Percentiles rank a stretch among this genome's conserved stretches.
phyloP scores from a whole-genome alignment of 2,888 invertebrate genomes.

The Platypus cylindrus region DNA sequence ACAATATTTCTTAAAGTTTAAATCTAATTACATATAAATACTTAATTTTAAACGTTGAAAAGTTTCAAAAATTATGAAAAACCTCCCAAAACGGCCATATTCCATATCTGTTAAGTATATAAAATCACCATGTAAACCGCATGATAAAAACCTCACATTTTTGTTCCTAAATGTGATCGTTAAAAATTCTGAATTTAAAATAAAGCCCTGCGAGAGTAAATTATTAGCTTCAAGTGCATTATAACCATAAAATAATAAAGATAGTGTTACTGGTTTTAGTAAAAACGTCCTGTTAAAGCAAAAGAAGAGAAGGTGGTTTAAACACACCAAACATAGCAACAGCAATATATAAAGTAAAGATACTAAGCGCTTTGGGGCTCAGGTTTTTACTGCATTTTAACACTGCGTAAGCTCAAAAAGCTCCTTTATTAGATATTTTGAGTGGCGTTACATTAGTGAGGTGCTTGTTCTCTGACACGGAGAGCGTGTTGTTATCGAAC shows the following conservation, averaged over 20 bases:
- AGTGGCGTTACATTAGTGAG: slow-evolving; percentile 27
- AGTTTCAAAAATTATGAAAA: too few relatives aligned
- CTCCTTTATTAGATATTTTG: slow-evolving; percentile 33
- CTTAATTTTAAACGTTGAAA: too few relatives aligned
- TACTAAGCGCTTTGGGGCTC: slow-evolving; percentile 27
- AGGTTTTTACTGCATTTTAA: slow-evolving; percentile 35
- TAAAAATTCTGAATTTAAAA: slow-evolving; percentile 17
- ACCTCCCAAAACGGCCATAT: too few relatives aligned
- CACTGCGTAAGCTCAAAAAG: slow-evolving; percentile 33
- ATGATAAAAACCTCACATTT: slow-evolving; percentile 14
- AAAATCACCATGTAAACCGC: slow-evolving; percentile 13
- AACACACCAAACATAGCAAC: neutral
- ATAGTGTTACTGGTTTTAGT: too few relatives aligned
- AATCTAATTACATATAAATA: too few relatives aligned
- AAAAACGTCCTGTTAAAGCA: too few relatives aligned
- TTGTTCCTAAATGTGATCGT: slow-evolving; percentile 10
- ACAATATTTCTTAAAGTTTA: too few relatives aligned
- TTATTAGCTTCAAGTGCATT: slow-evolving; percentile 25
- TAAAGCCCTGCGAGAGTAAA: slow-evolving; percentile 17
- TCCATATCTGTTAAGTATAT: too few relatives aligned
- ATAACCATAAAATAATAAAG: slow-evolving; percentile 32
- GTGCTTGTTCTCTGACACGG: slow-evolving; percentile 13
- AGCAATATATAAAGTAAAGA: slow-evolving; percentile 11
- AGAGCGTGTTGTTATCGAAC: slow-evolving; percentile 12
- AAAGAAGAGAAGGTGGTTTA: neutral